Conservation (phyloP, 2,113 vertebrate genomes). For the western clawed frog (Xenopus tropicalis) region UCB_Xtro_10.0 CM004446.2:62143001-62143500, state of each 20-base stretch:
- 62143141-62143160: too few relatives aligned
- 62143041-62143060: too few relatives aligned
- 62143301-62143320: background rate
- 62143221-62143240: constrained; percentile 12
- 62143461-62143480: background rate
- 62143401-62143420: background rate
- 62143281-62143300: constrained; percentile 1
- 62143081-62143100: too few relatives aligned
- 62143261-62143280: background rate
- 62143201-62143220: constrained; percentile 6
- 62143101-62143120: too few relatives aligned
- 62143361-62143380: constrained; percentile 28
- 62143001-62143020: too few relatives aligned
- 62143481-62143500: constrained; percentile 9
- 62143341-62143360: constrained; percentile 10
- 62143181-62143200: constrained; percentile 7
- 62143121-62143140: too few relatives aligned
- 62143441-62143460: constrained; percentile 26
- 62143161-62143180: too few relatives aligned
- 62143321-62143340: background rate
- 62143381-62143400: background rate
- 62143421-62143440: background rate
- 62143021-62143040: too few relatives aligned
- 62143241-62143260: background rate
- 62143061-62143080: too few relatives aligned